Conservation (phyloP, 1,140 invertebrate genomes). For the Sitophilus oryzae region DNA sequence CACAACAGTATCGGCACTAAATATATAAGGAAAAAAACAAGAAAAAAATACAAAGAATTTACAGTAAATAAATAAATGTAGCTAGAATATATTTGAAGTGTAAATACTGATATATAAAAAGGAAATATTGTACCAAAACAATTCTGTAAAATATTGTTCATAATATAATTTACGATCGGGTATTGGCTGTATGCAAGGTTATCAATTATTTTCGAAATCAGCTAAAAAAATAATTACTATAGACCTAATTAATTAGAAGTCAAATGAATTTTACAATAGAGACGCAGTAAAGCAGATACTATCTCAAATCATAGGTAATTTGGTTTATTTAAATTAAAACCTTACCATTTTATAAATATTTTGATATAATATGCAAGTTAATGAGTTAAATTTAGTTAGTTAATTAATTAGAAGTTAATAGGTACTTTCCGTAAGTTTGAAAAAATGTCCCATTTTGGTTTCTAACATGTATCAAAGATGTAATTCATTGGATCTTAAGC, state of each 20-base stretch:
- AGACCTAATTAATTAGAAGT: conserved; percentile 6
- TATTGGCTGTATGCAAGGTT: conserved; percentile 18
- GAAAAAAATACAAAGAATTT: not conserved
- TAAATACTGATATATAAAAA: conserved; percentile 18
- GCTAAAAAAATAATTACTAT: conserved; percentile 7
- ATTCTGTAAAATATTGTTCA: conserved; percentile 22
- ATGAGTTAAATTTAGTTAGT: too few relatives aligned
- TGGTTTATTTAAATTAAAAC: not conserved
- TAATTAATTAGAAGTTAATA: too few relatives aligned
- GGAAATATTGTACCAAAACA: conserved; percentile 21
- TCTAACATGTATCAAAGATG: too few relatives aligned
- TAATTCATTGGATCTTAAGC: too few relatives aligned
- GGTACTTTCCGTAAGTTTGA: too few relatives aligned
- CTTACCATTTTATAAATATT: not conserved
- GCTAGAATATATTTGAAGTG: conserved; percentile 1
- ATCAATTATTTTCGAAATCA: conserved; percentile 20
- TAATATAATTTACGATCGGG: conserved; percentile 11
- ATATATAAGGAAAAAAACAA: not conserved
- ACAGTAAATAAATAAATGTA: not conserved
- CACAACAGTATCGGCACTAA: too few relatives aligned
- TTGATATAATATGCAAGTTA: too few relatives aligned
- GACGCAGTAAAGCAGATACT: not conserved
- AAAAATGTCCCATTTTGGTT: too few relatives aligned
- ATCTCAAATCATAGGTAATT: not conserved
- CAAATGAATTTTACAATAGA: not conserved